Evolutionary conservation across 1,140 invertebrate genomes (phyloP).

Genomic region (Trichonephila clavipes): DNA sequence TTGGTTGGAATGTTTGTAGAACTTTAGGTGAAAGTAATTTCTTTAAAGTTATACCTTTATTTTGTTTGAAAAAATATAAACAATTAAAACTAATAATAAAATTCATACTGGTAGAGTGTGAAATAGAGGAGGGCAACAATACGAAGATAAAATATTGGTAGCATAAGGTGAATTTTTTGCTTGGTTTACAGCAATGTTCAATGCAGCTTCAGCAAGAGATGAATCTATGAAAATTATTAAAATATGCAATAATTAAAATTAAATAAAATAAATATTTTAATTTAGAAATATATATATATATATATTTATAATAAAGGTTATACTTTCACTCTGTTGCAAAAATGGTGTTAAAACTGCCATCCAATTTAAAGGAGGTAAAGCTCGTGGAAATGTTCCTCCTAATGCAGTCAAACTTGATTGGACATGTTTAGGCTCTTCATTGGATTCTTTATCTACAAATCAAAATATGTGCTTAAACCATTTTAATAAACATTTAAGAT

Average conservation of each 20-base stretch:
- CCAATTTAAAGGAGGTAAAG: constrained; percentile 71
- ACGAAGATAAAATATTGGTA: constrained; percentile 54
- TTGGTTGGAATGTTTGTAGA: too few relatives aligned
- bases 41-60: neutral
- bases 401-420: constrained; percentile 39
- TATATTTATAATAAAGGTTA: neutral
- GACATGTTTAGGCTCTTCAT: neutral
- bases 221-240: constrained; percentile 13
- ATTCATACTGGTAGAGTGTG: constrained; percentile 61
- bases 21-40: neutral
- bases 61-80: neutral
- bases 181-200: constrained; percentile 49
- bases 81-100: neutral
- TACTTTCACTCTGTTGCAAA: constrained; percentile 48
- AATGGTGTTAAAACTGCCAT: constrained; percentile 47
- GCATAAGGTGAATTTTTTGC: constrained; percentile 55
- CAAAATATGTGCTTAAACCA: too few relatives aligned
- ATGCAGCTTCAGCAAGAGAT: constrained; percentile 1
- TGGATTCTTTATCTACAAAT: neutral
- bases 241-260: neutral
- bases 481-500: too few relatives aligned
- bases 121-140: constrained; percentile 63
- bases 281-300: neutral
- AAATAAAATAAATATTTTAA: neutral
- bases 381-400: constrained; percentile 17